phyloP scores from a whole-genome alignment of 2,797 vertebrate genomes.

The Hipposideros larvatus region DNA sequence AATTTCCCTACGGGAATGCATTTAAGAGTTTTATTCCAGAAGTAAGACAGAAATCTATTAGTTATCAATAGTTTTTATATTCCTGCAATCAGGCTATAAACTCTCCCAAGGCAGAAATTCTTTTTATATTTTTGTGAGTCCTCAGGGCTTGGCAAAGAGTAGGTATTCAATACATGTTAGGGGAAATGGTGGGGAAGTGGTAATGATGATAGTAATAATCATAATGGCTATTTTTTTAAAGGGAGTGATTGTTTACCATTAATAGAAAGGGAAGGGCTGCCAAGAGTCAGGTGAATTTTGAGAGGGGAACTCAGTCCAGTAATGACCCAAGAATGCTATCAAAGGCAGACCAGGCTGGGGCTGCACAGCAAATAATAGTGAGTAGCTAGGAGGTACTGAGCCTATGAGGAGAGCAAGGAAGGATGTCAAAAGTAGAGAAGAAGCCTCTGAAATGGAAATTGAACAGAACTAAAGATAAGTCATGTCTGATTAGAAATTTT shows the following conservation, averaged over 20 bases:
- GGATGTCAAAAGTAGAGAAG: not conserved
- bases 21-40: not conserved
- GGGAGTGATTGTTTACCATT: not conserved
- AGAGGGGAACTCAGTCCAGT: not conserved
- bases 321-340: not conserved
- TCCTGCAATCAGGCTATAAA: not conserved
- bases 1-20: not conserved
- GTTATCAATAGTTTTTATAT: not conserved
- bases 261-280: not conserved
- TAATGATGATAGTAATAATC: not conserved
- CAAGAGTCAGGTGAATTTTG: not conserved
- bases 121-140: not conserved
- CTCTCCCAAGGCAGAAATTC: not conserved
- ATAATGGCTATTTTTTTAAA: not conserved
- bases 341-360: not conserved
- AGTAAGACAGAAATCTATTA: not conserved
- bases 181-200: not conserved
- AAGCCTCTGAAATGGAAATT: not conserved
- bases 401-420: not conserved
- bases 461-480: not conserved
- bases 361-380: not conserved
- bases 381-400: not conserved
- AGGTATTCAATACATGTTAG: not conserved
- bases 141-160: not conserved
- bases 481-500: not conserved